These are phyloP conservation scores for Saccostrea cuccullata DNA, from an alignment of 1,140 invertebrate species.

Conservation along the genomic window DNA sequence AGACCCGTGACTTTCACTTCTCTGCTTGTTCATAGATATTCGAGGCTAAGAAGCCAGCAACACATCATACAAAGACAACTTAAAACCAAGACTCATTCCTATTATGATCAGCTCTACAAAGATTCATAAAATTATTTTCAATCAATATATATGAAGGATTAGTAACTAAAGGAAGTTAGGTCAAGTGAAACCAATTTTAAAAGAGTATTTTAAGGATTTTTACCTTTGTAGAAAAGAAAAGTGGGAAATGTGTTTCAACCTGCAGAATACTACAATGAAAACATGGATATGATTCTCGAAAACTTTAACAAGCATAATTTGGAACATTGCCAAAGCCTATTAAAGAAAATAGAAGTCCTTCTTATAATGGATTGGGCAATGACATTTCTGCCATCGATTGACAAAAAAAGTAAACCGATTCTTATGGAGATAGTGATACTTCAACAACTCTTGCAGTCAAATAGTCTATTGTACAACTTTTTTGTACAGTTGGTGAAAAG, in stretches of 20 bases:
- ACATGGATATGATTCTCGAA: slow-evolving; percentile 43
- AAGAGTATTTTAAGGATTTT: slow-evolving; percentile 20
- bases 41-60: background rate
- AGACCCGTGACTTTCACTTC: slow-evolving; percentile 14
- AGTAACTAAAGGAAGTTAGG: background rate
- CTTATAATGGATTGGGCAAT: too few relatives aligned
- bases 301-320: too few relatives aligned
- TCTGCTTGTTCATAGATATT: slow-evolving; percentile 31
- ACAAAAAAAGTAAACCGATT: too few relatives aligned
- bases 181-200: background rate
- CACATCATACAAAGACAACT: background rate
- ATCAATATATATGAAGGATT: too few relatives aligned
- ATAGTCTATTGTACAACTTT: too few relatives aligned
- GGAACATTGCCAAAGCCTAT: too few relatives aligned
- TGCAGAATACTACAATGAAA: too few relatives aligned
- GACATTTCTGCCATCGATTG: too few relatives aligned
- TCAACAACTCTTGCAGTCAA: too few relatives aligned
- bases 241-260: slow-evolving; percentile 20
- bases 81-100: slow-evolving; percentile 33
- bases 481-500: too few relatives aligned
- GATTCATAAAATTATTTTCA: background rate
- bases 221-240: slow-evolving; percentile 9
- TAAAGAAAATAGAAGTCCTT: too few relatives aligned
- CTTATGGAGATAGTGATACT: too few relatives aligned
- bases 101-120: background rate